phyloP scores from a whole-genome alignment of 2,888 invertebrate genomes.

The Agriopis marginaria region DNA sequence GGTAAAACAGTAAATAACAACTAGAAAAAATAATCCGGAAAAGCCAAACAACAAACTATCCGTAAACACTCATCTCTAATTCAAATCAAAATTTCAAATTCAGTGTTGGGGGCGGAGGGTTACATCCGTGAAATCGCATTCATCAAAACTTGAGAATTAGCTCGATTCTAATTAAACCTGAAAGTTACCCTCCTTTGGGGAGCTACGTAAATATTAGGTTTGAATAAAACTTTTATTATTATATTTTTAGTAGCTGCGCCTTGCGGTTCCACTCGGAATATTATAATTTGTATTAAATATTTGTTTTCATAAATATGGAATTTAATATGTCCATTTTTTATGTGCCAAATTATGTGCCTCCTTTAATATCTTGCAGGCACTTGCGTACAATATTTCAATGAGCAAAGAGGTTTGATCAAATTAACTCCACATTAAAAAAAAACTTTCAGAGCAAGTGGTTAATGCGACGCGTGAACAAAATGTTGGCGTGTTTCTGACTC shows the following conservation, averaged over 20 bases:
- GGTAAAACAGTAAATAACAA: no score
- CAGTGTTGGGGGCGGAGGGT: slow-evolving; percentile 57
- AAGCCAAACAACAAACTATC: background rate
- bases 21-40: background rate
- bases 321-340: no score
- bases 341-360: no score
- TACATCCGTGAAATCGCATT: slow-evolving; percentile 81
- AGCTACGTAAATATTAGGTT: slow-evolving; percentile 78
- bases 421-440: no score
- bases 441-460: no score
- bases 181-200: slow-evolving; percentile 65
- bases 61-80: slow-evolving; percentile 16
- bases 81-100: slow-evolving; percentile 80
- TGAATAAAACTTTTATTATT: slow-evolving; percentile 77
- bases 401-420: no score
- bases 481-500: no score
- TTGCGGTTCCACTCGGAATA: background rate
- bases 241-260: slow-evolving; percentile 37
- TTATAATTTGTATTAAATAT: no score
- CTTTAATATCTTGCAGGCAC: no score
- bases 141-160: slow-evolving; percentile 84
- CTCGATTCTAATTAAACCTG: slow-evolving; percentile 82
- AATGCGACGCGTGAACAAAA: no score
- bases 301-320: no score
- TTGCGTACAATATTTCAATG: no score